Conservation (phyloP, 2,113 vertebrate genomes). For the Regulus satrapa region DNA sequence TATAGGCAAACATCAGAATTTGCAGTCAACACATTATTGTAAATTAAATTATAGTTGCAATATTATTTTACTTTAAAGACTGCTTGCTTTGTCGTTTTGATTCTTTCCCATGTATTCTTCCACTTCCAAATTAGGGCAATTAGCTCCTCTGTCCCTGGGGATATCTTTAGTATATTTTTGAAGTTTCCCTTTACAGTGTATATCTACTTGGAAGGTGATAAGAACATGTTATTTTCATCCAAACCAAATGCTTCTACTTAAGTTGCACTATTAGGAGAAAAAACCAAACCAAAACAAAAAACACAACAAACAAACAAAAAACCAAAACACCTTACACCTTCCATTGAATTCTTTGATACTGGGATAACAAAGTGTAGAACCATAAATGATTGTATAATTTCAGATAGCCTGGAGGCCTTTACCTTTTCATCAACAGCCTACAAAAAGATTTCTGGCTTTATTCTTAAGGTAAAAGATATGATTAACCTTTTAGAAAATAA, state of each 20-base stretch:
- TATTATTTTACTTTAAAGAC: background rate
- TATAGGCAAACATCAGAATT: background rate
- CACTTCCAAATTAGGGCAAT: background rate
- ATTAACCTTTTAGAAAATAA: background rate
- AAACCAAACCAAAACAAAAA: too few species aligned
- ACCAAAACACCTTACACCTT: background rate
- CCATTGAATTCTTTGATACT: background rate
- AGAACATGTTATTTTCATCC: background rate
- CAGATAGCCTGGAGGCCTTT: background rate
- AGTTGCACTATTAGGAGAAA: background rate
- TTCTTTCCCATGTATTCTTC: background rate
- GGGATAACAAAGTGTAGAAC: background rate
- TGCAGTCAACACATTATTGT: background rate
- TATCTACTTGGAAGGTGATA: background rate
- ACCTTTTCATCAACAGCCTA: background rate
- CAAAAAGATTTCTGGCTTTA: background rate
- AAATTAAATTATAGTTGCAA: background rate
- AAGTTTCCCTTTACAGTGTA: background rate
- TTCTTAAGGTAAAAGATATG: background rate
- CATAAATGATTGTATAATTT: background rate
- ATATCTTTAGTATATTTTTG: background rate
- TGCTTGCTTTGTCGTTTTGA: background rate
- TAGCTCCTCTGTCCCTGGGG: background rate
- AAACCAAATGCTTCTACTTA: background rate
- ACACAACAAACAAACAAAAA: too few species aligned